Conservation (phyloP, 1,140 invertebrate species). For the Drosophila murphyi region DNA sequence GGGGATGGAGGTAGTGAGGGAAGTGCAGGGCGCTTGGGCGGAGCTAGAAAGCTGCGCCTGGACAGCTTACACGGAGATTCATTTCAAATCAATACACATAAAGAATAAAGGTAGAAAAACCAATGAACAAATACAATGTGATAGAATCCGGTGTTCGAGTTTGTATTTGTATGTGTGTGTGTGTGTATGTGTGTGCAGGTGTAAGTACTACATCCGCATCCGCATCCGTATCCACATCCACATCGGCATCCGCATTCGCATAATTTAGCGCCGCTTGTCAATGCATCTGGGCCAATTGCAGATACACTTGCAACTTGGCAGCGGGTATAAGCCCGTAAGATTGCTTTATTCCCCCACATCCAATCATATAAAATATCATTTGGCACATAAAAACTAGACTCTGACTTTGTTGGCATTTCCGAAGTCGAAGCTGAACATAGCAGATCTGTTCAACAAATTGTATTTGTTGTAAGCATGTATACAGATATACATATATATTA, state of each 20-base stretch:
- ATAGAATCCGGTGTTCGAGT: slow-evolving; percentile 18
- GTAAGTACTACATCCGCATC: slow-evolving; percentile 38
- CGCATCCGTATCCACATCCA: slow-evolving; percentile 22
- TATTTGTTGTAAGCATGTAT: background rate
- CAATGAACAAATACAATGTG: slow-evolving; percentile 50
- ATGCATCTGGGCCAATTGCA: slow-evolving; percentile 55
- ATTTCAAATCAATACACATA: slow-evolving; percentile 82
- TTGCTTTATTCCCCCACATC: slow-evolving; percentile 19
- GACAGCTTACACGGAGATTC: slow-evolving; percentile 73
- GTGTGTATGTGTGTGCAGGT: slow-evolving; percentile 3
- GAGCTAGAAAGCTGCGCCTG: slow-evolving; percentile 49
- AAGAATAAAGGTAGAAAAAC: slow-evolving; percentile 68
- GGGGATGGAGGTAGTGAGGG: slow-evolving; percentile 9
- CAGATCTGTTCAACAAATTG: background rate
- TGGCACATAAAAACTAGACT: slow-evolving; percentile 9
- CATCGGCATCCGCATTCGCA: slow-evolving; percentile 27
- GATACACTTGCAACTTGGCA: background rate
- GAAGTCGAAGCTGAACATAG: slow-evolving; percentile 7
- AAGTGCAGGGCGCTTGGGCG: background rate
- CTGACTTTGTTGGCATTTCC: background rate
- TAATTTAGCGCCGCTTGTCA: slow-evolving; percentile 58
- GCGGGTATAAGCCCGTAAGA: background rate
- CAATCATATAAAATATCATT: slow-evolving; percentile 34
- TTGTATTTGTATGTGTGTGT: slow-evolving; percentile 4
- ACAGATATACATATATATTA: background rate